Percentiles rank a stretch among this genome's conserved stretches.
Evolutionary conservation across 2,113 vertebrate genomes (phyloP).

Genomic region (Pachyramphus minor): DNA sequence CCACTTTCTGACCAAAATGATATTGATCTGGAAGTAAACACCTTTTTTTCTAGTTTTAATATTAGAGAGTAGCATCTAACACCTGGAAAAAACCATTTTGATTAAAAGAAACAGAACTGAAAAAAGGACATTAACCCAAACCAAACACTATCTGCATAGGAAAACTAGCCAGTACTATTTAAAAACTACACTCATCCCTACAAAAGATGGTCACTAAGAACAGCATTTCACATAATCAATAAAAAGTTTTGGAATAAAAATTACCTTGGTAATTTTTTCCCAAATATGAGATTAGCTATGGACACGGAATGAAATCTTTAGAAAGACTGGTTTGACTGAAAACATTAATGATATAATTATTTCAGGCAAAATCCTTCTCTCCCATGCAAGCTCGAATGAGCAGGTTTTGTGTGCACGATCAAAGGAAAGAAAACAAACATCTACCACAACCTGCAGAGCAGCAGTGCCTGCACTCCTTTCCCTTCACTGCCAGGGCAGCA

Average conservation of each 20-base stretch:
- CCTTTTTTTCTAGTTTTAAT: not conserved
- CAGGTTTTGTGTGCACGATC: not conserved
- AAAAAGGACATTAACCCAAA: not conserved
- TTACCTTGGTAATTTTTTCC: not conserved
- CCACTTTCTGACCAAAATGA: not conserved
- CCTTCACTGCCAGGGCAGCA: not conserved
- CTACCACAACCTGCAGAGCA: not conserved
- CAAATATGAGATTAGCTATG: rapidly evolving
- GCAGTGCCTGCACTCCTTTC: no score
- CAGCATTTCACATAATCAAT: not conserved
- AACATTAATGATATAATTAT: not conserved
- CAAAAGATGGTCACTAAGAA: not conserved
- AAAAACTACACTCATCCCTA: not conserved
- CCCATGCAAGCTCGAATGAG: rapidly evolving
- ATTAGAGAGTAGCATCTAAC: not conserved
- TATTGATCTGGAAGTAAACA: not conserved
- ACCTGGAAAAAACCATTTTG: not conserved
- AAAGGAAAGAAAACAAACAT: not conserved
- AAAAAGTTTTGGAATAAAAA: not conserved
- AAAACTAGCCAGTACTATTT: not conserved
- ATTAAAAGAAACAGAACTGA: not conserved
- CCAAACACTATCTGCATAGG: not conserved
- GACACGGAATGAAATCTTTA: not conserved
- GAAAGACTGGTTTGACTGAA: not conserved
- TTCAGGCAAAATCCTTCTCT: not conserved